Evolutionary conservation across 2,113 vertebrate genomes (phyloP).

Genomic region (Xyliphius kryptos): DNA sequence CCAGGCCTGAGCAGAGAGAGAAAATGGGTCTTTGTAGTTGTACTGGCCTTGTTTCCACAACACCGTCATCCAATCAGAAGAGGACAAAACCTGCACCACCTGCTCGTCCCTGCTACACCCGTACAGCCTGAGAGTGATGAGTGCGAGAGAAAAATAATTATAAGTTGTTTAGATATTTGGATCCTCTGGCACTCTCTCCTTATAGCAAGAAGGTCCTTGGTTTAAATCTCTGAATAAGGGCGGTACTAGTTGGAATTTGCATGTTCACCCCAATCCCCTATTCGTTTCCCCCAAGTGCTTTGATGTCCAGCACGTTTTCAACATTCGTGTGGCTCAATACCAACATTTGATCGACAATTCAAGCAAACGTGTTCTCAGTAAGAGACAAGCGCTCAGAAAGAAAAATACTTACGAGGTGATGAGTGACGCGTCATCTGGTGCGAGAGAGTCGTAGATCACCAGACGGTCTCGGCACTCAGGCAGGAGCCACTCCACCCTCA

Average conservation of each 20-base stretch:
- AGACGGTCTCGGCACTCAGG: slow-evolving; percentile 80
- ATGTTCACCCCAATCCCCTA: too few relatives aligned
- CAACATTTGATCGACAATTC: too few relatives aligned
- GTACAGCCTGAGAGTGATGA: slow-evolving; percentile 57
- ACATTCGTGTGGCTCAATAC: too few relatives aligned
- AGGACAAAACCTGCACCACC: slow-evolving; percentile 73
- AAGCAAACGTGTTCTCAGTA: not conserved
- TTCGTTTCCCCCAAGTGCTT: too few relatives aligned
- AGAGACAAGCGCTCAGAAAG: not conserved
- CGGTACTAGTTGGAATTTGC: too few relatives aligned
- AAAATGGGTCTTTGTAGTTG: slow-evolving; percentile 79
- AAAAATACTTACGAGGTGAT: slow-evolving; percentile 81
- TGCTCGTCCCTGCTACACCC: slow-evolving; percentile 83
- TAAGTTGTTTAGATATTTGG: too few relatives aligned
- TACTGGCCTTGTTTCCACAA: slow-evolving; percentile 89
- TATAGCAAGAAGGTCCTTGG: too few relatives aligned
- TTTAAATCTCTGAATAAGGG: too few relatives aligned
- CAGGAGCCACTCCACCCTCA: slow-evolving; percentile 78
- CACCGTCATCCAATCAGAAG: slow-evolving; percentile 78
- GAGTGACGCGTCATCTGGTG: slow-evolving; percentile 69
- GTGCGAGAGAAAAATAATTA: not conserved
- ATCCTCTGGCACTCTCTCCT: too few relatives aligned
- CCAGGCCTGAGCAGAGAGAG: slow-evolving; percentile 71
- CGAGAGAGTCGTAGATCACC: slow-evolving; percentile 71
- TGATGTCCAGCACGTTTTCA: too few relatives aligned